Conservation (phyloP, 2,888 invertebrate genomes). For the Limnephilus marmoratus region DNA sequence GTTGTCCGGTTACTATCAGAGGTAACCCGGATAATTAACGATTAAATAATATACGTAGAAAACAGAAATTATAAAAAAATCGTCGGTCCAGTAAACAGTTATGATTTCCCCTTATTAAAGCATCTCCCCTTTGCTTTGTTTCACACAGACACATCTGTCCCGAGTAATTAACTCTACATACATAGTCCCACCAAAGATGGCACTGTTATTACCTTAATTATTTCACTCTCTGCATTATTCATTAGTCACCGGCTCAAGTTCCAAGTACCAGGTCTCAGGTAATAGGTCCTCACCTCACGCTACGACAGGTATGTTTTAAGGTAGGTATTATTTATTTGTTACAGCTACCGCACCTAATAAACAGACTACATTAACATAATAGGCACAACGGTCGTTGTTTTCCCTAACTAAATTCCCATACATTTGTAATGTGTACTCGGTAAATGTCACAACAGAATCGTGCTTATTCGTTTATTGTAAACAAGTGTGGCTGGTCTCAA, state of each 20-base stretch:
- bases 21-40: not conserved
- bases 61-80: not conserved
- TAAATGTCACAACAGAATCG: not conserved
- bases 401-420: not conserved
- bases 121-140: not conserved
- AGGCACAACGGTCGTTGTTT: not conserved
- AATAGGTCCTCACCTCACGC: not conserved
- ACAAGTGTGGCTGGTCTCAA: not conserved
- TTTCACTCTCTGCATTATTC: slow-evolving; percentile 60
- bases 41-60: not conserved
- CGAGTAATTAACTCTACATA: slow-evolving; percentile 53
- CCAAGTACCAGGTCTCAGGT: not conserved
- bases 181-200: slow-evolving; percentile 63
- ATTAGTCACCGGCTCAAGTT: slow-evolving; percentile 58
- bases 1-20: no score
- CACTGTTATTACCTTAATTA: slow-evolving; percentile 64
- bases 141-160: slow-evolving; percentile 7
- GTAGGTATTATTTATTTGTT: not conserved
- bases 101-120: not conserved
- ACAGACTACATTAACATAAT: not conserved
- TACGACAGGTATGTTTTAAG: not conserved
- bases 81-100: not conserved
- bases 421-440: not conserved
- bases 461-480: not conserved
- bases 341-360: not conserved